Percentiles rank a stretch among this genome's conserved stretches.
Evolutionary conservation across 2,113 vertebrate species (phyloP).

Genomic region (Notarius lentiginosus): DNA sequence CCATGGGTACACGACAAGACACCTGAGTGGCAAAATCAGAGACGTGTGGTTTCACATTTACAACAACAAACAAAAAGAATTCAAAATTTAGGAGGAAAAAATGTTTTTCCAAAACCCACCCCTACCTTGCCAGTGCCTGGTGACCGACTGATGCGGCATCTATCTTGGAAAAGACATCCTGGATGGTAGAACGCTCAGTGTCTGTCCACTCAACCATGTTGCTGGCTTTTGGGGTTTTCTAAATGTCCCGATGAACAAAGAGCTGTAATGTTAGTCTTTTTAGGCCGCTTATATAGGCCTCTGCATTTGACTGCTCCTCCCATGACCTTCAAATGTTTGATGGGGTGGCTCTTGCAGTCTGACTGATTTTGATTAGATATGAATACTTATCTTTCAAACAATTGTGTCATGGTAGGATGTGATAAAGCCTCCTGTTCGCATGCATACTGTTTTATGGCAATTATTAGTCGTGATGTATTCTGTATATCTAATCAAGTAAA

Average conservation of each 20-base stretch:
- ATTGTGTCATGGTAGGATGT: background rate
- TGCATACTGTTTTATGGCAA: background rate
- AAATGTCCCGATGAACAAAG: background rate
- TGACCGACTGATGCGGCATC: slow-evolving; percentile 5
- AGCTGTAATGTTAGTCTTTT: background rate
- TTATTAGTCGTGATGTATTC: background rate
- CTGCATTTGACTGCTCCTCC: slow-evolving; percentile 6
- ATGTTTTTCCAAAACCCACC: slow-evolving; percentile 47
- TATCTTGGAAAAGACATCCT: slow-evolving; percentile 34
- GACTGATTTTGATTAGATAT: slow-evolving; percentile 20
- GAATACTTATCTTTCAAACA: background rate
- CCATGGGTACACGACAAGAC: slow-evolving; percentile 74
- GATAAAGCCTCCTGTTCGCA: background rate
- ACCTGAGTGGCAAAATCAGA: slow-evolving; percentile 47
- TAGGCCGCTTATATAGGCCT: slow-evolving; percentile 20
- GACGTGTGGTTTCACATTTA: background rate
- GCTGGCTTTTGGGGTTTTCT: slow-evolving; percentile 25
- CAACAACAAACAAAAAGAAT: background rate
- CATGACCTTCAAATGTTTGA: background rate
- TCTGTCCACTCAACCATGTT: slow-evolving; percentile 68
- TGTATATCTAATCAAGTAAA: background rate
- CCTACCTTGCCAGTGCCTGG: slow-evolving; percentile 61
- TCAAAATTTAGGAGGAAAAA: background rate
- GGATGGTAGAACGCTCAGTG: slow-evolving; percentile 57
- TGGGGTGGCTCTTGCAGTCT: slow-evolving; percentile 9